Conservation (phyloP, 2,888 invertebrate genomes). For the Steinernema scapterisci region DNA sequence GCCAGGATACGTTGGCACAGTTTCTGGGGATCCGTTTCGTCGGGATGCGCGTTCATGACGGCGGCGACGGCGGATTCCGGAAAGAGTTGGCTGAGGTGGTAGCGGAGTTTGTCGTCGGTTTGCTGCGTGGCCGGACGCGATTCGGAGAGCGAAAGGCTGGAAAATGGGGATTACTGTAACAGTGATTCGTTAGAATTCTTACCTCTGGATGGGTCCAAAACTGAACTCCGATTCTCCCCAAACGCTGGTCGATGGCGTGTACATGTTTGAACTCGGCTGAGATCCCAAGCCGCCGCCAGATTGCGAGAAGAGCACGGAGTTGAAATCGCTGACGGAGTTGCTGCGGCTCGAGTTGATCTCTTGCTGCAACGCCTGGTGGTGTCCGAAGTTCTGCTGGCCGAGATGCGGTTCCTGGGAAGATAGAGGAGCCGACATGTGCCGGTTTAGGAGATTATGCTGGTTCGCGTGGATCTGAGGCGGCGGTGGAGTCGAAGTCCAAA, state of each 20-base stretch:
- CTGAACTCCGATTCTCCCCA: slow-evolving; percentile 59
- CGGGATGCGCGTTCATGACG: slow-evolving; percentile 85
- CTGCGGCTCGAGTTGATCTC: background rate
- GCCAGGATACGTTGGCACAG: slow-evolving; percentile 75
- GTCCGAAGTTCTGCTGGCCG: slow-evolving; percentile 32
- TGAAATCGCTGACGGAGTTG: slow-evolving; percentile 28
- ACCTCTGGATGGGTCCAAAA: slow-evolving; percentile 45
- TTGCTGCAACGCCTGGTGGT: slow-evolving; percentile 36
- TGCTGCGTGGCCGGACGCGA: background rate
- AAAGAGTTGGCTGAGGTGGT: slow-evolving; percentile 87
- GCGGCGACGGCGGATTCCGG: slow-evolving; percentile 86
- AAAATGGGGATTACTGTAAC: background rate
- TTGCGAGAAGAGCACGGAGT: background rate
- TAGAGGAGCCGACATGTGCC: slow-evolving; percentile 40
- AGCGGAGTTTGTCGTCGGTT: slow-evolving; percentile 73
- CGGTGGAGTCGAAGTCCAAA: slow-evolving; percentile 41
- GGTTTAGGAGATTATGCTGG: slow-evolving; percentile 41
- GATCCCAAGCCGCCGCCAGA: background rate
- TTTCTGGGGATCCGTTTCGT: slow-evolving; percentile 85
- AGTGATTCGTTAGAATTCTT: background rate
- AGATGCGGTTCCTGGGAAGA: slow-evolving; percentile 20
- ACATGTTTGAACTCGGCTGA: slow-evolving; percentile 39
- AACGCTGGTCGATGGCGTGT: slow-evolving; percentile 56
- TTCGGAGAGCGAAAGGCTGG: background rate
- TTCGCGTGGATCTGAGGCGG: slow-evolving; percentile 36